Base-by-base conservation (phyloP, 2,888 invertebrate species). In the Brachyptera risi region DNA sequence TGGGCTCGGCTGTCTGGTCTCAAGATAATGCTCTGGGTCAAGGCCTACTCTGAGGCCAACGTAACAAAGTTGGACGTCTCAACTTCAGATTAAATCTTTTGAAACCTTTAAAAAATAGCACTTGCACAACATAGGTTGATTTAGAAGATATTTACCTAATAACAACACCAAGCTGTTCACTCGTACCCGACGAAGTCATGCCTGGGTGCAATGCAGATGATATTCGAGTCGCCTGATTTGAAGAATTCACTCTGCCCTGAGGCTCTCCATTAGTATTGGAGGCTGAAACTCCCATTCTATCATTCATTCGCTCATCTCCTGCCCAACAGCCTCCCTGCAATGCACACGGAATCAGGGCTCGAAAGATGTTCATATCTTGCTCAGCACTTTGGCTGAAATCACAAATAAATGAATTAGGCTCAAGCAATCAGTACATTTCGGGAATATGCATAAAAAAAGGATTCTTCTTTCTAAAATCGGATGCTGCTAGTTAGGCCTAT, bases 281-380 rank as follows among this genome's bases (percentile, higher is more conserved):
- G 62, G 62, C 63, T 56, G 65, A 60, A 49, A 63, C 65, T 63
- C 65, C 65, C 65, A 65, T 65, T 63, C 62, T 63, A 59, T 62
- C 62, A 62, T 61, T 65, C 65, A 65, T 65, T 56, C 63, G 63
- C 15, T 65, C 65, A 65, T 65, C 65, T 47, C 60, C 63, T 40
- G 65, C 57, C 65, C 65, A 65, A 56, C 65, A 65, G 56, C 65
- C 62, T 51, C 65, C 54, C 35, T 65, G 65, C 65, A 65, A 62
- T 58, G 65, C 65, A 65, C 65, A 65, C 47, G 65, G 65, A 37
- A 65, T 65, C 17, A 65, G 62, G 35, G 63, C 65, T 62, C 65
- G 62, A 44, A 65, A 63, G 21, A 65, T 35, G 61, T 65, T 65
- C 65, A 65, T 65, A 56, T 50, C 63, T 65, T 54, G 56, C 65